Base-by-base conservation (phyloP, 2,113 vertebrate species). In the Hoplias malabaricus region DNA sequence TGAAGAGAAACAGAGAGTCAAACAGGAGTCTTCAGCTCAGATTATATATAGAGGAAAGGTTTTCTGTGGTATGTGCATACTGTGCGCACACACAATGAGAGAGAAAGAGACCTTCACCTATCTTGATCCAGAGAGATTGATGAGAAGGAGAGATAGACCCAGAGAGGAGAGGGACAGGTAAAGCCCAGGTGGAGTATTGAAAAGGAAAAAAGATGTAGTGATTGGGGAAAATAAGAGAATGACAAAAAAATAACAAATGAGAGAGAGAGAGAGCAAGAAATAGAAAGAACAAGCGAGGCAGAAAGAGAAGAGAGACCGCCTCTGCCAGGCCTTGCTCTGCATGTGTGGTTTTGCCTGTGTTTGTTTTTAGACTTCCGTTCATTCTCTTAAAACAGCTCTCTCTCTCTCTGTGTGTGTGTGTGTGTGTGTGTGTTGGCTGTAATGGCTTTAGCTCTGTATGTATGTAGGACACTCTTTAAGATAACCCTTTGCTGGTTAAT, bases 271-370 rank as follows among this genome's bases (percentile, higher is more conserved):
- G 5, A 42, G 40, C n/a, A n/a, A 42, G 11, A 42, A 10, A 42
- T 7, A 42, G 5, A 12, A 12, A 42, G 40, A 2, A 42, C 9
- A 2, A 42, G 5, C 2, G 11, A 42, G 40, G 11, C 8, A 12
- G 40, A 12, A 42, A 42, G 8, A 12, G 2, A 5, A 42, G 40
- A 42, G 40, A 42, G 36, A 38, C 36, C 36, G 9, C 36, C 9
- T 9, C 36, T 9, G 36, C 36, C 36, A 38, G 40, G 40, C 8
- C 40, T 42, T 42, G 40, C 40, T 42, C 34, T 54, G 19, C 13
- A 25, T 16, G 73, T 40, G 73, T 34, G 59, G 3, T n/a, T 62
- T 65, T 53, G 48, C 11, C 1, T 77, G n/a, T 76, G 48, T 54
- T 9, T 76, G 10, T 38, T 48, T 67, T 16, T 53, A 43, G 25